Evolutionary conservation across 2,888 invertebrate species (phyloP).

Genomic region (Zonitis immaculata): DNA sequence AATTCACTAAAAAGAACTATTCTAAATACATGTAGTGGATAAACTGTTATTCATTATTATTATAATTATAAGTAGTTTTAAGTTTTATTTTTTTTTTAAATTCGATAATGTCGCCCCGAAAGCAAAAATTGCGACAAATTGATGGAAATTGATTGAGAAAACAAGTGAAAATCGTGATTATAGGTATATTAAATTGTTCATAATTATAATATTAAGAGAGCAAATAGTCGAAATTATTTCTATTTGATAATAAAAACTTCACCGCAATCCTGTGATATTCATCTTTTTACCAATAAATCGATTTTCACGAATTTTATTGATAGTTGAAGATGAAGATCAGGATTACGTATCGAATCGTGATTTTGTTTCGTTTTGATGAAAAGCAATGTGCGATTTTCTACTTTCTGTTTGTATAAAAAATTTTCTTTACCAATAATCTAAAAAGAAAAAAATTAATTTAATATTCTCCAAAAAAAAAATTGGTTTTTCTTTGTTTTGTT

Average conservation of each 20-base stretch:
- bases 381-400: no score
- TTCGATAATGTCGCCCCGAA: conserved; percentile 44
- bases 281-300: no score
- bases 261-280: no score
- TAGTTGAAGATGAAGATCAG: no score
- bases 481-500: no score
- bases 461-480: neutral
- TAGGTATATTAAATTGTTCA: conserved; percentile 31
- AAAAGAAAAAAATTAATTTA: neutral
- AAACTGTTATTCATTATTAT: conserved; percentile 11
- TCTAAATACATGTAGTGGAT: conserved; percentile 46
- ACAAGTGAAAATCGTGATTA: conserved; percentile 28
- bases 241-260: no score
- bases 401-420: neutral
- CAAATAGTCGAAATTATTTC: conserved; percentile 22
- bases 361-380: no score
- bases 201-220: conserved; percentile 38
- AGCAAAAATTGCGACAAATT: conserved; percentile 23
- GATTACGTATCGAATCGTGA: no score
- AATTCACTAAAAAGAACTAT: conserved; percentile 44
- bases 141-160: no score
- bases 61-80: no score
- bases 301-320: no score
- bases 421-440: neutral
- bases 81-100: conserved; percentile 39